Conservation (phyloP, 1,140 invertebrate species). For the Littorina saxatilis region DNA sequence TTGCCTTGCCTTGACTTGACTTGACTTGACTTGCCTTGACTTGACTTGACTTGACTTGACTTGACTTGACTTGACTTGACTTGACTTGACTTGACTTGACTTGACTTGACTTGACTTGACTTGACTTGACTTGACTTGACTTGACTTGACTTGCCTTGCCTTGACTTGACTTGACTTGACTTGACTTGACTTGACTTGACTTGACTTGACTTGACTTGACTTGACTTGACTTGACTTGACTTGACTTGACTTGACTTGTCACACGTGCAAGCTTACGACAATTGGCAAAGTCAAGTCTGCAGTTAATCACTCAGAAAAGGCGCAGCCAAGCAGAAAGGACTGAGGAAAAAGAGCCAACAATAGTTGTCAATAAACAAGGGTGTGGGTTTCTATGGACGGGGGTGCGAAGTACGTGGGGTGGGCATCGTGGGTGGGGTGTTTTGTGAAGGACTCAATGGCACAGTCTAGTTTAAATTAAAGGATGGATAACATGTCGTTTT, state of each 20-base stretch:
- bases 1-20: constrained; percentile 5
- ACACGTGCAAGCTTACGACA: no score
- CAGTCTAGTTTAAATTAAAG: no score
- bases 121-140: constrained; percentile 14
- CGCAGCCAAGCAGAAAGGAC: no score
- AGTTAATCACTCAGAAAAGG: no score
- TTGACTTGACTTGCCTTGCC: constrained; percentile 11
- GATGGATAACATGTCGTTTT: no score
- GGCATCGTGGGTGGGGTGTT: no score
- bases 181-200: constrained; percentile 15
- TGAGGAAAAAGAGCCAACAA: no score
- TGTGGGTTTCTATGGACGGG: no score
- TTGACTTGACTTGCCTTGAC: constrained; percentile 18
- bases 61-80: constrained; percentile 19
- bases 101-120: constrained; percentile 17
- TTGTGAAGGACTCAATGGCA: no score
- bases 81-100: constrained; percentile 12
- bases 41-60: constrained; percentile 2
- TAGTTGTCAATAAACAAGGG: no score
- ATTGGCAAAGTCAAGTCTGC: no score
- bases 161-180: constrained; percentile 15
- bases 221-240: constrained; percentile 8
- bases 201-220: constrained; percentile 22
- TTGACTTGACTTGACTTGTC: constrained; percentile 3
- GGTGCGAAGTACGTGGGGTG: no score